Evolutionary conservation across 2,888 invertebrate genomes (phyloP), one percentile per base, ranked within the genome.

Genomic region (Sphinx pinastri): DNA sequence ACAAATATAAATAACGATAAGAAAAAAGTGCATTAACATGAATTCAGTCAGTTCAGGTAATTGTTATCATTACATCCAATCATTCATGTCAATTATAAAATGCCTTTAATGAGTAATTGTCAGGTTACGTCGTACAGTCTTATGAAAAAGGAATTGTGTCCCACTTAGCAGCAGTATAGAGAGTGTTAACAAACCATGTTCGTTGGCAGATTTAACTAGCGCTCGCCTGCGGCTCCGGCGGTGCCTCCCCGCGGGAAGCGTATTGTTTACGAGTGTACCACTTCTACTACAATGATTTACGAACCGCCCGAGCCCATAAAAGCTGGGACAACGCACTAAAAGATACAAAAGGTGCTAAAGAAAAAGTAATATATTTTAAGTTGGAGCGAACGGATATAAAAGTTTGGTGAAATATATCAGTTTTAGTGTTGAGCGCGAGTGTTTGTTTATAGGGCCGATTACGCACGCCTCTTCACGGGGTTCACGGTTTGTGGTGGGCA

Each of bases 341-440:
- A 94, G 90, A 91, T 89, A 93, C 93, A 93, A 94, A 94, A 93
- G 93, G 93, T 93, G 92, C 92, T 94, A 92, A 92, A 93, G 92
- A 93, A 93, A 88, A 92, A 88, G 92, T 91, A 89, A 93, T 92
- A 93, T 93, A 92, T 93, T 93, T 90, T 85, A 91, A 92, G 91
- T 91, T 88, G 84, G 87, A 89, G 86, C 84, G 88, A 90, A 92
- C 88, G 88, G 88, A 89, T 92, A 93, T 93, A 93, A 94, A 92
- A 91, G 88, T 92, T 91, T 88, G 88, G 91, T 91, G 89, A 92
- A 93, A 92, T 93, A 92, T 92, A 93, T 93, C 91, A 90, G 91
- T 90, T 93, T 93, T 92, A 92, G 89, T 91, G 88, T 85, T 85
- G 85, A 82, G 79, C 84, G 83, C 86, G 89, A 89, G 88, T 92